These are phyloP conservation scores for Scaptomyza reducta DNA, from an alignment of 2,888 invertebrate genomes.

Conservation along the genomic window DNA sequence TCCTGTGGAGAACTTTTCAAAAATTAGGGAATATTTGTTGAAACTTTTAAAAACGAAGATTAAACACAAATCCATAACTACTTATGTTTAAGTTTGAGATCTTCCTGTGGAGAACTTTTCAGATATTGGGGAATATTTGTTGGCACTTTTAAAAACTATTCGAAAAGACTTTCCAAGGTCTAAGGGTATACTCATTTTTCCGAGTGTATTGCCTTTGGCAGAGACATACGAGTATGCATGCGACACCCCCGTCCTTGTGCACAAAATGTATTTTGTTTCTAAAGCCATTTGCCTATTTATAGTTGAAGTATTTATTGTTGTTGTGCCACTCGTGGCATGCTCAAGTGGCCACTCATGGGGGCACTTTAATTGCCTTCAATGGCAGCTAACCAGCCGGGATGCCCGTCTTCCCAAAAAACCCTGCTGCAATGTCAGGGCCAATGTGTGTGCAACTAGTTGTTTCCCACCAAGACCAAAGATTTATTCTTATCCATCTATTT, in stretches of 20 bases:
- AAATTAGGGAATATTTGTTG: too few relatives aligned
- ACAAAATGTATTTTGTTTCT: constrained; percentile 58
- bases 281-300: constrained; percentile 78
- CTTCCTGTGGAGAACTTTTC: too few relatives aligned
- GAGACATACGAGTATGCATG: neutral
- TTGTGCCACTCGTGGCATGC: constrained; percentile 72
- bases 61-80: too few relatives aligned
- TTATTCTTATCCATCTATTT: constrained; percentile 8
- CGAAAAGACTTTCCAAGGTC: too few relatives aligned
- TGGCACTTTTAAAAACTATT: too few relatives aligned
- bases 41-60: too few relatives aligned
- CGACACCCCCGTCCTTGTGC: neutral
- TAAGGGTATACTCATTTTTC: too few relatives aligned
- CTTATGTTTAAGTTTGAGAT: too few relatives aligned
- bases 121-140: too few relatives aligned
- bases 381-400: constrained; percentile 13
- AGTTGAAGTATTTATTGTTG: constrained; percentile 81
- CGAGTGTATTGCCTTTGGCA: neutral
- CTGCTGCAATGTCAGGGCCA: constrained; percentile 67
- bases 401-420: constrained; percentile 11
- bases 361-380: constrained; percentile 71
- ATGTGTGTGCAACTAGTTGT: constrained; percentile 61
- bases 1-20: too few relatives aligned
- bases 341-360: constrained; percentile 74
- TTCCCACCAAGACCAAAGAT: constrained; percentile 13